Percentiles rank a stretch among this genome's conserved stretches.
Conservation (phyloP, 2,797 vertebrate species). For the Mycteria americana region DNA sequence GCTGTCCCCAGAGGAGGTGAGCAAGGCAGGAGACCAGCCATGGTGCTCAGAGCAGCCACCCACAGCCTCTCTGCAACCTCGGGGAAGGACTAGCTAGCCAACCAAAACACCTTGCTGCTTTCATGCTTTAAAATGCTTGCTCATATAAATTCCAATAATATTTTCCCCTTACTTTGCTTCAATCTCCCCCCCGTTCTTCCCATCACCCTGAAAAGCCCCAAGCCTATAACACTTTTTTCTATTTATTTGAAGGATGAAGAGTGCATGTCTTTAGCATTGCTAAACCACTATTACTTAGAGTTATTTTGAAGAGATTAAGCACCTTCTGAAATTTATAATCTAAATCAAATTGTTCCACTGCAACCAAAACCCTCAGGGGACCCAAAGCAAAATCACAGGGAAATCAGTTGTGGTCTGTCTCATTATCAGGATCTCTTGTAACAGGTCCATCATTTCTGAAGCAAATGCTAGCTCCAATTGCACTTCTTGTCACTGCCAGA, state of each 20-base stretch:
- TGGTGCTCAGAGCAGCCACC: neutral
- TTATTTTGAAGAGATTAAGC: neutral
- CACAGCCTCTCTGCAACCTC: neutral
- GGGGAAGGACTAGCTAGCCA: neutral
- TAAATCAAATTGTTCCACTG: neutral
- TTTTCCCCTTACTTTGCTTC: neutral
- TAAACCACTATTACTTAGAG: neutral
- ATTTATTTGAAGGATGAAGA: neutral
- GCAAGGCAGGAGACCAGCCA: neutral
- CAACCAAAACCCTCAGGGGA: neutral
- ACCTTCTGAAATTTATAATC: neutral
- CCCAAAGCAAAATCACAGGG: neutral
- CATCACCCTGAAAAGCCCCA: neutral
- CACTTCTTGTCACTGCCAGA: neutral
- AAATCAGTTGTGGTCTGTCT: neutral
- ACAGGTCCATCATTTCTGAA: neutral
- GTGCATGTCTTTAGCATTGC: neutral
- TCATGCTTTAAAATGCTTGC: neutral
- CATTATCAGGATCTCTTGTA: neutral
- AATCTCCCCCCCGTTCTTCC: neutral
- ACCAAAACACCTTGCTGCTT: neutral
- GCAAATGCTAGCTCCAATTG: neutral
- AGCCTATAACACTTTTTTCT: neutral
- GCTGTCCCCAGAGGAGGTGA: neutral
- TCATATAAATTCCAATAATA: neutral